phyloP scores from a whole-genome alignment of 2,113 vertebrate species.

The Tyto alba region DNA sequence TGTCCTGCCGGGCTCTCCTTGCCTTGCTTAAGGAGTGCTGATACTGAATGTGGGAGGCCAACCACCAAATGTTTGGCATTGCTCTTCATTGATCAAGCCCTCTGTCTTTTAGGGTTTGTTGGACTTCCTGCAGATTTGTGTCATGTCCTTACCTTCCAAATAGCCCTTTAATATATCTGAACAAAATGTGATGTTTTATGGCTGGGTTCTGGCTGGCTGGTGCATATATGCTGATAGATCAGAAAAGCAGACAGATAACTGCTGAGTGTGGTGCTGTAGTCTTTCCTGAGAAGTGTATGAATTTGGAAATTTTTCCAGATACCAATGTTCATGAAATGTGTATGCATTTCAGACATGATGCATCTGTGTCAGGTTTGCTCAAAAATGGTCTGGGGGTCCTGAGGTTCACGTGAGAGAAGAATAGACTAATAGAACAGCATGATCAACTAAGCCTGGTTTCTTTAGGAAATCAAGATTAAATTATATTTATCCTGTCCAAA shows the following conservation, averaged over 20 bases:
- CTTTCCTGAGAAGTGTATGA: accelerated
- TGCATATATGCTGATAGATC: neutral
- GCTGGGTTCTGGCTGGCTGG: neutral
- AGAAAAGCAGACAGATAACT: neutral
- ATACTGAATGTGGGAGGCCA: neutral
- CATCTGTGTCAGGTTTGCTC: neutral
- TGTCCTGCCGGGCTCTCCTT: neutral
- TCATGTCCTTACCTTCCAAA: neutral
- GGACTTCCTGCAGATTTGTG: neutral
- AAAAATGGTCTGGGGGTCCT: neutral
- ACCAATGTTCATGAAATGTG: neutral
- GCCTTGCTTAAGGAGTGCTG: neutral
- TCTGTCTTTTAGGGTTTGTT: neutral
- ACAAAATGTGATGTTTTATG: neutral
- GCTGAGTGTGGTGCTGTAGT: neutral
- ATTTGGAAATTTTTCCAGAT: neutral
- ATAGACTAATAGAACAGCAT: neutral
- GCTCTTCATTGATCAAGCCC: neutral
- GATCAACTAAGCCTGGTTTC: neutral
- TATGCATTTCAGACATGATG: accelerated
- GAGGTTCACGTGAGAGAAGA: neutral
- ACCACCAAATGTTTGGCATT: accelerated
- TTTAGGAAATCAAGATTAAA: neutral
- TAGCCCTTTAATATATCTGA: neutral
- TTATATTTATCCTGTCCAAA: neutral